Conservation (phyloP, 1,140 invertebrate species). For the Metopolophium dirhodum region DNA sequence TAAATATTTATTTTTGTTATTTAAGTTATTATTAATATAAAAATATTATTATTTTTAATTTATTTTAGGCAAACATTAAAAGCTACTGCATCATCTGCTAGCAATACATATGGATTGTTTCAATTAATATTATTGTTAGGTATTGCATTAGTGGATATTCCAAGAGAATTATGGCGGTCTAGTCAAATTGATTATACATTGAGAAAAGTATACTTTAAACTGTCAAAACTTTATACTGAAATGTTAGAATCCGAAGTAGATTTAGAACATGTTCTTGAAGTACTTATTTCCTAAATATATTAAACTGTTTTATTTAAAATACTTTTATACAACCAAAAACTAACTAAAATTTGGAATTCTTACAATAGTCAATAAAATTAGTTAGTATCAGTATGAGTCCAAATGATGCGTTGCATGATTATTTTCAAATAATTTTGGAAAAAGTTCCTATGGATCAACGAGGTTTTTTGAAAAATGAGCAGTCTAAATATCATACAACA, state of each 20-base stretch:
- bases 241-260: slow-evolving; percentile 96
- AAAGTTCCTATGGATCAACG: slow-evolving; percentile 48
- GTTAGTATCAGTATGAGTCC: slow-evolving; percentile 42
- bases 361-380: slow-evolving; percentile 44
- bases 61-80: slow-evolving; percentile 81
- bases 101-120: slow-evolving; percentile 99
- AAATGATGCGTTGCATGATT: slow-evolving; percentile 25
- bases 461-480: slow-evolving; percentile 27
- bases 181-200: slow-evolving; percentile 81
- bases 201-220: slow-evolving; percentile 92
- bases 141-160: slow-evolving; percentile 96
- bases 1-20: background rate
- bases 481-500: slow-evolving; percentile 2
- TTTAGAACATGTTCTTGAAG: slow-evolving; percentile 93
- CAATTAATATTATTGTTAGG: slow-evolving; percentile 92
- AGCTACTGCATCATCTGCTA: slow-evolving; percentile 96
- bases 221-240: slow-evolving; percentile 94
- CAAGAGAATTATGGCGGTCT: slow-evolving; percentile 86
- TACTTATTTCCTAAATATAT: slow-evolving; percentile 63
- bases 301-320: slow-evolving; percentile 44
- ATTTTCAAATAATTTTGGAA: slow-evolving; percentile 52
- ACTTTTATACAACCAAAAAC: background rate
- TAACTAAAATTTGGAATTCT: slow-evolving; percentile 21
- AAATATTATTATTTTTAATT: slow-evolving; percentile 60
- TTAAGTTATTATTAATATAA: background rate